These are phyloP conservation scores for Meloidogyne chitwoodi DNA, from an alignment of 1,140 invertebrate genomes.

Conservation along the genomic window DNA sequence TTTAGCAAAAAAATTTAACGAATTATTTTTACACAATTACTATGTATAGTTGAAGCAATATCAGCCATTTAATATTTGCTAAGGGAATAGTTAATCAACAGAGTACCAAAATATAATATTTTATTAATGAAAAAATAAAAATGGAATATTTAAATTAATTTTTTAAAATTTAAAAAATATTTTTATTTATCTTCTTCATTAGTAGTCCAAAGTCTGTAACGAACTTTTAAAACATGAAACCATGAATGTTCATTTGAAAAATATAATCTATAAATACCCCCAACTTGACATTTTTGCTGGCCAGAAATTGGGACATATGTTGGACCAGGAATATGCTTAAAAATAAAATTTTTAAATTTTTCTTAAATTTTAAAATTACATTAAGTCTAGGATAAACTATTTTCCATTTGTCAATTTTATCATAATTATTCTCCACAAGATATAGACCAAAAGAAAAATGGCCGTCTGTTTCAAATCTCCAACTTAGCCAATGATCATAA, in stretches of 20 bases:
- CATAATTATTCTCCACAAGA: slow-evolving; percentile 29
- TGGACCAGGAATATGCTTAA: slow-evolving; percentile 58
- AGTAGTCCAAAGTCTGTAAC: slow-evolving; percentile 15
- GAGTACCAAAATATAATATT: no score
- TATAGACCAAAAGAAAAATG: slow-evolving; percentile 57
- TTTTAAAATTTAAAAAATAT: no score
- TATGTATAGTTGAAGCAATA: no score
- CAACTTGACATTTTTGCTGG: slow-evolving; percentile 28
- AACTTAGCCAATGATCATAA: slow-evolving; percentile 46
- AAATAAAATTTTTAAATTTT: background rate
- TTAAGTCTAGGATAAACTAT: slow-evolving; percentile 53
- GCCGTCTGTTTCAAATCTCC: slow-evolving; percentile 53
- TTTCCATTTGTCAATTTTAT: slow-evolving; percentile 17
- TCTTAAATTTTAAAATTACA: slow-evolving; percentile 27
- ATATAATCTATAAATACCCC: slow-evolving; percentile 52
- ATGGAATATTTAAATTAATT: no score
- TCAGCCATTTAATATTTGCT: no score
- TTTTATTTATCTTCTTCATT: no score
- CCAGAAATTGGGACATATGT: slow-evolving; percentile 52
- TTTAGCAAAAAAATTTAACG: no score
- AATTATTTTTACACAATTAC: no score
- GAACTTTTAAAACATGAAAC: slow-evolving; percentile 55
- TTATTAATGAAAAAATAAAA: no score
- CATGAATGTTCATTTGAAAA: slow-evolving; percentile 59
- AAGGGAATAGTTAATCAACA: no score